Evolutionary conservation across 1,140 invertebrate genomes (phyloP).

Genomic region (Andricus grossulariae): DNA sequence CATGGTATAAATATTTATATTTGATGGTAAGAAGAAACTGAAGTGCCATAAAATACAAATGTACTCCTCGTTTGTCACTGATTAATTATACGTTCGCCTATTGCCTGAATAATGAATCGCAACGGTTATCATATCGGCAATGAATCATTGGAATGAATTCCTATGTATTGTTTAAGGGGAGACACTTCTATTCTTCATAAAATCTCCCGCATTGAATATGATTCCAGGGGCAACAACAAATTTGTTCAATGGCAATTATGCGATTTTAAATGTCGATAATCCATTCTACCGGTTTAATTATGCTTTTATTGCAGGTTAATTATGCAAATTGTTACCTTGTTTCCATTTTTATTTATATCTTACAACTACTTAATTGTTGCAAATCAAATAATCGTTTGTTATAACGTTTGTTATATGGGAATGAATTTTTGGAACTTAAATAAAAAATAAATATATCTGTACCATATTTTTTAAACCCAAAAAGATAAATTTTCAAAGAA

Average conservation of each 20-base stretch:
- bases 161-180: constrained; percentile 15
- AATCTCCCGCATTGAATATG: background rate
- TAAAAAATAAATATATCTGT: too few relatives aligned
- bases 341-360: background rate
- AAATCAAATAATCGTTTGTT: background rate
- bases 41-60: constrained; percentile 5
- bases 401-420: too few relatives aligned
- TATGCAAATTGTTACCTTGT: constrained; percentile 21
- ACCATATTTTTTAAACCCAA: too few relatives aligned
- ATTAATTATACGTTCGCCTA: constrained; percentile 21
- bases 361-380: background rate
- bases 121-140: constrained; percentile 1
- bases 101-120: constrained; percentile 22
- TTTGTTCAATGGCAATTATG: constrained; percentile 20
- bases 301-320: background rate
- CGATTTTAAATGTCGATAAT: constrained; percentile 6
- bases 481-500: too few relatives aligned
- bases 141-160: constrained; percentile 25
- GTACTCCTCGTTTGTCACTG: constrained; percentile 21
- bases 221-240: constrained; percentile 1
- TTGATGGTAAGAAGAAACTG: constrained; percentile 12
- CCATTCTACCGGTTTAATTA: background rate
- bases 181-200: background rate
- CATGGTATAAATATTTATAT: background rate
- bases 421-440: too few relatives aligned